Percentiles rank a stretch among this genome's conserved stretches.
Evolutionary conservation across 2,797 vertebrate genomes (phyloP).

Genomic region (Enteromius radiatus): DNA sequence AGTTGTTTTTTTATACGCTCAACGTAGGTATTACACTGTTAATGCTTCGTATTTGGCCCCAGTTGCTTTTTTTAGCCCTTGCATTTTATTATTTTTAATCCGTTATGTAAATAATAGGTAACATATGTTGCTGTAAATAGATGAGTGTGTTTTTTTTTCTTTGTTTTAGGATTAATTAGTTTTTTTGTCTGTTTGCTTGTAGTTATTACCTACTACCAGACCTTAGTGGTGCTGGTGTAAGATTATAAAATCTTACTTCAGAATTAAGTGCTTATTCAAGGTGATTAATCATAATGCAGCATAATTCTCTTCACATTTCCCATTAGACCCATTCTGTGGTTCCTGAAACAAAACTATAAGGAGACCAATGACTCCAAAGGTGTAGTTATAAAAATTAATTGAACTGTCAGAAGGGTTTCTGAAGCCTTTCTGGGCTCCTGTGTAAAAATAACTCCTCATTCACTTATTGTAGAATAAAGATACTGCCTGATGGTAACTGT

Average conservation of each 20-base stretch:
- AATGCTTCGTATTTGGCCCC: constrained; percentile 22
- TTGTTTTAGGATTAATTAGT: constrained; percentile 33
- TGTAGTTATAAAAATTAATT: neutral
- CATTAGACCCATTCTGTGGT: neutral
- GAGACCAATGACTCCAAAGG: neutral
- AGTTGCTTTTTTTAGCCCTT: constrained; percentile 30
- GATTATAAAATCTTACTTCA: constrained; percentile 38
- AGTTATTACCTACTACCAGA: constrained; percentile 29
- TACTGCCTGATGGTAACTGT: neutral
- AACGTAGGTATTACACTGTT: constrained; percentile 31
- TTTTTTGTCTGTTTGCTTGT: constrained; percentile 44
- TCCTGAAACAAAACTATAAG: constrained; percentile 17
- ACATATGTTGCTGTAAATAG: constrained; percentile 54
- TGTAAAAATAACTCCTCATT: constrained; percentile 20
- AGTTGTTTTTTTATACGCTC: constrained; percentile 26
- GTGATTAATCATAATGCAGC: constrained; percentile 3
- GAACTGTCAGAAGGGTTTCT: neutral
- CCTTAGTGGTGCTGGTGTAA: constrained; percentile 40
- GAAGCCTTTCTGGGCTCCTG: constrained; percentile 15
- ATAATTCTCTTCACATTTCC: constrained; percentile 1
- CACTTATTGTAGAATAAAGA: constrained; percentile 23
- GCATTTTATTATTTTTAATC: constrained; percentile 47
- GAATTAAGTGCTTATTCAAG: constrained; percentile 27
- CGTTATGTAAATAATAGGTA: constrained; percentile 45
- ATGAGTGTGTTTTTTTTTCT: constrained; percentile 19